Evolutionary conservation across 2,113 vertebrate species (phyloP).

Genomic region (Callorhinus ursinus): DNA sequence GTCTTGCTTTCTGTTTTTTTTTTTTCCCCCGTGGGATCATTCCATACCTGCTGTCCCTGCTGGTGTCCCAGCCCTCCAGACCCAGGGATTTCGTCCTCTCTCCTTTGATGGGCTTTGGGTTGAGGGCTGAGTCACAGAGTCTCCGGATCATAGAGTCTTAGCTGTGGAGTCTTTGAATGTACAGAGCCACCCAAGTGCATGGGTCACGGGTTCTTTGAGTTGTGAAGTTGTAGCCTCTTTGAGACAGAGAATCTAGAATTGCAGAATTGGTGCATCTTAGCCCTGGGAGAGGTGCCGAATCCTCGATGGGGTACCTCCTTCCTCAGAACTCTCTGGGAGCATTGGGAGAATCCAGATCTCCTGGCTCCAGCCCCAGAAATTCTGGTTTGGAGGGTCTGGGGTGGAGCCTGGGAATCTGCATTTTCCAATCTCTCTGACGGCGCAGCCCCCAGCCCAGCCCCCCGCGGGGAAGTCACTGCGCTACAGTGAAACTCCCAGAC

Average conservation of each 20-base stretch:
- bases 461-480: fast-evolving
- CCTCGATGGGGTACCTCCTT: background rate
- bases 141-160: background rate
- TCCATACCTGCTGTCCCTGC: background rate
- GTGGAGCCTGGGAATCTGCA: background rate
- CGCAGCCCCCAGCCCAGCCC: background rate
- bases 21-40: no score
- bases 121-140: background rate
- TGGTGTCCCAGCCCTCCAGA: background rate
- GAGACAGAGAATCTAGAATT: background rate
- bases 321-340: background rate
- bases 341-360: background rate
- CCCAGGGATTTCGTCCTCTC: background rate
- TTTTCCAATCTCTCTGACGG: no score
- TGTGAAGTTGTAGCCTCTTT: background rate
- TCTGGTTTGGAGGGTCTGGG: background rate
- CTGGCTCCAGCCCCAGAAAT: background rate
- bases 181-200: background rate
- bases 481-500: background rate
- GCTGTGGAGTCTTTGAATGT: background rate
- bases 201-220: background rate
- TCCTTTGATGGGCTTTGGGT: background rate
- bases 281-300: background rate
- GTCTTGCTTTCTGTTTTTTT: background rate
- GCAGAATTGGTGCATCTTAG: background rate